phyloP scores from a whole-genome alignment of 2,888 invertebrate genomes.

The Axea sp. region DNA sequence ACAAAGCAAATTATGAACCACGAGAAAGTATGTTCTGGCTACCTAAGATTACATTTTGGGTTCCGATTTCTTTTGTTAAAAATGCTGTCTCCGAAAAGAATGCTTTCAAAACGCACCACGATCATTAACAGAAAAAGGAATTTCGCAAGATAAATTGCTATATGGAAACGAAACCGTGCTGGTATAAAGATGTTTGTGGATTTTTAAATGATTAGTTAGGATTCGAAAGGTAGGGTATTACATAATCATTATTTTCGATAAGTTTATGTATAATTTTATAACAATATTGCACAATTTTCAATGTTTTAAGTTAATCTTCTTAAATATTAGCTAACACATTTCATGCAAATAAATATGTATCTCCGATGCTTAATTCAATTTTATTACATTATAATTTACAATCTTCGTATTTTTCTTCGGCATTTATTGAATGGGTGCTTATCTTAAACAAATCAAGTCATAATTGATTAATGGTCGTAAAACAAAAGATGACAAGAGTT shows the following conservation, averaged over 20 bases:
- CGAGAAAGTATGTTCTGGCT: constrained; percentile 26
- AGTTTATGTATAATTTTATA: no score
- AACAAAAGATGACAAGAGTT: constrained; percentile 3
- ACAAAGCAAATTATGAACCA: constrained; percentile 8
- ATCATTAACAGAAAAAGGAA: constrained; percentile 7
- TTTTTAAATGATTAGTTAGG: no score
- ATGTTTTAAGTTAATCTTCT: neutral
- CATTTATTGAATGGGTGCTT: neutral
- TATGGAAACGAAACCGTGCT: no score
- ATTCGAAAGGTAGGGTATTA: no score
- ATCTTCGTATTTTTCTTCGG: neutral
- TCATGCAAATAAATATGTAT: neutral
- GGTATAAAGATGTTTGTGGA: no score
- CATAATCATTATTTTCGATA: no score
- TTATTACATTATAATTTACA: constrained; percentile 11
- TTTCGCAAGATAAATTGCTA: constrained; percentile 14
- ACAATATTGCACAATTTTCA: no score
- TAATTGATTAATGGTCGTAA: neutral
- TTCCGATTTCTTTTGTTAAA: constrained; percentile 6
- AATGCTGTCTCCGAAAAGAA: constrained; percentile 1
- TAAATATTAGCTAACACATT: neutral
- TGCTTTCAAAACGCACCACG: neutral
- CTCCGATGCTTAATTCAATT: neutral
- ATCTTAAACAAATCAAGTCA: neutral
- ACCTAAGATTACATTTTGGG: constrained; percentile 21